Conservation (phyloP, 2,797 vertebrate species). For the Artibeus jamaicensis region DNA sequence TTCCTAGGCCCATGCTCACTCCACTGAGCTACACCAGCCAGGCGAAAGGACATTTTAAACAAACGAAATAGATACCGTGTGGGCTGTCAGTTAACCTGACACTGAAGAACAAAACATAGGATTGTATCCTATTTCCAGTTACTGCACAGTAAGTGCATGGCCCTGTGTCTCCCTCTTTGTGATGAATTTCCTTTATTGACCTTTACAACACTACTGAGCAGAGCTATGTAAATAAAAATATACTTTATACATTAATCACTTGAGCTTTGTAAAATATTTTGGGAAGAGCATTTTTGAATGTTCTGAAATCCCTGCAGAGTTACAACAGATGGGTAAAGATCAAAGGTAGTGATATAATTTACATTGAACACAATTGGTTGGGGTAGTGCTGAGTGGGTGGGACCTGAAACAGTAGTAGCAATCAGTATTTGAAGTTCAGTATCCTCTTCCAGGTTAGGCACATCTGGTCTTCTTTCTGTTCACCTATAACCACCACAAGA, state of each 20-base stretch:
- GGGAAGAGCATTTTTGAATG: conserved; percentile 6
- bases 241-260: conserved; percentile 39
- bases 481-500: background rate
- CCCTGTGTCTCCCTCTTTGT: background rate
- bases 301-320: background rate
- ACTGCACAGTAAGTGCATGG: background rate
- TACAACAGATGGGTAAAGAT: background rate
- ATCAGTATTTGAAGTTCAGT: background rate
- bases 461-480: background rate
- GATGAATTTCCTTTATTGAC: conserved; percentile 14
- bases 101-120: background rate
- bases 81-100: conserved; percentile 4
- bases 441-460: background rate
- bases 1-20: no score
- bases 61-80: background rate
- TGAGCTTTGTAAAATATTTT: background rate
- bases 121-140: conserved; percentile 54
- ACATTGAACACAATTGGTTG: background rate
- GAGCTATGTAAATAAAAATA: background rate
- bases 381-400: background rate
- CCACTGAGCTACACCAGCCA: no score
- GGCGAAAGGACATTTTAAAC: no score
- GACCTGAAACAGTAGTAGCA: background rate
- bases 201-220: conserved; percentile 43
- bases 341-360: background rate